Evolutionary conservation across 2,888 invertebrate species (phyloP), one percentile per base, ranked within the genome.

Genomic region (Geophilus truncorum): DNA sequence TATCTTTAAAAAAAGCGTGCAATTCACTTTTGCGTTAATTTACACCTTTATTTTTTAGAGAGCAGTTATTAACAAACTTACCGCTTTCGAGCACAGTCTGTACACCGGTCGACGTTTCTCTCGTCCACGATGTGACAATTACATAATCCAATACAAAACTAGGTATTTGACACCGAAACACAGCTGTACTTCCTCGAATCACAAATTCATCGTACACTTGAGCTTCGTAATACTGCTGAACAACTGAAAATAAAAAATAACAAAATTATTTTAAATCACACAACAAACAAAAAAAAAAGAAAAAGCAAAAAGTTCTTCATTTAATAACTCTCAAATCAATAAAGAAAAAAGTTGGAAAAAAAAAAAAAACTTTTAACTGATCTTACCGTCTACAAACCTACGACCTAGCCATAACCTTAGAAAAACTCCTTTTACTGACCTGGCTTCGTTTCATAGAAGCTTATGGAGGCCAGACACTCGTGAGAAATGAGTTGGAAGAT

Each of bases 121-220:
- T 81, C n/a, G 81, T 81, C 84, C 84, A 84, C 23, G 83, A 82
- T 21, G 83, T 82, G 9, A 84, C 83, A n/a, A 82, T 82, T 12
- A 84, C 83, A 79, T 84, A 83, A 78, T 84, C 83, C 30, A 82
- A 81, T 6, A 84, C 83, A 9, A 82, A 82, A 30, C 82, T 82
- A 1, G 84, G 84, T 12, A 87, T 85, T 79, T 84, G 84, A 82
- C 88, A 88, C 77, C 84, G 84, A 77, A 88, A 85, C 10, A 87
- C 86, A 1, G 87, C 87, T 1, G 87, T 87, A 80, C 86, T 85
- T 12, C 86, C 86, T 15, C 84, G 81, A 82, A 86, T 86, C 10
- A 86, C 86, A 85, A 85, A 86, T 3, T 85, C 86, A 82, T 86
- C 85, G 77, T 84, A 85, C 12, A 87, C 84, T 32, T 84, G 84